A percentile compares a stretch with the other conserved stretches of the same genome.
Evolutionary conservation across 2,888 invertebrate genomes (phyloP).

Genomic region (Geotrupes spiniger): DNA sequence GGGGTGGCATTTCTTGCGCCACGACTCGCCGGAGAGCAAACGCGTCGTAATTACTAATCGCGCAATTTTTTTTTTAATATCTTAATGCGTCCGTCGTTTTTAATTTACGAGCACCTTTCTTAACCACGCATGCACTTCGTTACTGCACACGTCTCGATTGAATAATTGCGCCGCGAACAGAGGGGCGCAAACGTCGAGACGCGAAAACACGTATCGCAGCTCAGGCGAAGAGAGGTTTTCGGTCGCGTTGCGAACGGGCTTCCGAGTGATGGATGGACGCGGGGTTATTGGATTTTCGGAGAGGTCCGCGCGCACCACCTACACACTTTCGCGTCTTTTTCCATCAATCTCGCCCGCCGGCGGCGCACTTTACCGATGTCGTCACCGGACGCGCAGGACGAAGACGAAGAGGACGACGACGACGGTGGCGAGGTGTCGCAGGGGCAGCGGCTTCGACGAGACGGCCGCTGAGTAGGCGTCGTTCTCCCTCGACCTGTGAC

Average conservation of each 20-base stretch:
- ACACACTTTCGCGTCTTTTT: conserved; percentile 11
- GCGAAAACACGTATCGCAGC: conserved; percentile 20
- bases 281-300: conserved; percentile 25
- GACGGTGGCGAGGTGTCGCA: conserved; percentile 11
- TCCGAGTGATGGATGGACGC: conserved; percentile 31
- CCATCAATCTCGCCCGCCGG: conserved; percentile 2
- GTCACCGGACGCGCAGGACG: conserved; percentile 19
- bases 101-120: no score
- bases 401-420: conserved; percentile 9
- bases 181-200: conserved; percentile 14
- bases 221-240: conserved; percentile 1
- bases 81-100: no score
- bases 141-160: no score
- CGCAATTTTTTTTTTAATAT: no score
- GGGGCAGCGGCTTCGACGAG: conserved; percentile 11
- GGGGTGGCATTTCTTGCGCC: no score
- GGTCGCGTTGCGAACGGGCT: conserved; percentile 21
- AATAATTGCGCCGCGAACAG: no score
- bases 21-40: no score
- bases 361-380: conserved; percentile 1
- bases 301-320: conserved; percentile 20
- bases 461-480: conserved; percentile 34
- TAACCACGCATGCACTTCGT: no score
- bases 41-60: no score
- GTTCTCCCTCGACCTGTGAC: conserved; percentile 42